Base-by-base conservation (phyloP, 1,140 invertebrate species). In the Brachionus sp. region DNA sequence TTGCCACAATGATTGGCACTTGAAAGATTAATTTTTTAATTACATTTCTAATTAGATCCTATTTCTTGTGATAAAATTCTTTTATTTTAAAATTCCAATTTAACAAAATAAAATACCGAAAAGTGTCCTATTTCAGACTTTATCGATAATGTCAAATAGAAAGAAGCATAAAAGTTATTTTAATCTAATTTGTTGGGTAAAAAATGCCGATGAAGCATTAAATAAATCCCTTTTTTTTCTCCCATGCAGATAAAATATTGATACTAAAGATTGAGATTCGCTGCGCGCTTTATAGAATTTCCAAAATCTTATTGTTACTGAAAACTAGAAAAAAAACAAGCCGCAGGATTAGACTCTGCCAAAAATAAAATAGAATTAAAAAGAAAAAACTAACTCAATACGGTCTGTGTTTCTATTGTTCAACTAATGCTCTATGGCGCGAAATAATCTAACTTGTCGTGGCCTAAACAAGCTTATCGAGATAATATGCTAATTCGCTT, bases 251-350 rank as follows among this genome's bases (percentile, higher is more conserved):
- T 75, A 75, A 75, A 75, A 46, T 75, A 75, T 75, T 75, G 70
- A 75, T 75, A 75, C 44, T 75, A 75, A 46, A 75, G 70, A 75
- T 75, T 75, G 70, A 46, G 70, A 39, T 73, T 12, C 64, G 25
- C 64, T 37, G 64, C 29, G 64, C 29, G 68, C 39, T 42, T 70
- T 35, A 35, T 64, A n/a, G 29, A 73, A 39, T 39, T 42, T 23
- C 3, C 19, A 46, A 75, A 75, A 75, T 75, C 70, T 75, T 75
- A 46, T 75, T 75, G 39, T 46, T 75, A 13, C 42, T 75, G 13
- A 10, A 39, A 73, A 16, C n/a, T n/a, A 16, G n/a, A 35, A 39
- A 9, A 25, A 10, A 39, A 42, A 73, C 16, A 9, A 39, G 37
- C 68, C 68, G 68, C 7, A 13, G 16, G 68, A 39, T 73, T 73